phyloP scores from a whole-genome alignment of 2,888 invertebrate genomes.

The Drosophila cracens region DNA sequence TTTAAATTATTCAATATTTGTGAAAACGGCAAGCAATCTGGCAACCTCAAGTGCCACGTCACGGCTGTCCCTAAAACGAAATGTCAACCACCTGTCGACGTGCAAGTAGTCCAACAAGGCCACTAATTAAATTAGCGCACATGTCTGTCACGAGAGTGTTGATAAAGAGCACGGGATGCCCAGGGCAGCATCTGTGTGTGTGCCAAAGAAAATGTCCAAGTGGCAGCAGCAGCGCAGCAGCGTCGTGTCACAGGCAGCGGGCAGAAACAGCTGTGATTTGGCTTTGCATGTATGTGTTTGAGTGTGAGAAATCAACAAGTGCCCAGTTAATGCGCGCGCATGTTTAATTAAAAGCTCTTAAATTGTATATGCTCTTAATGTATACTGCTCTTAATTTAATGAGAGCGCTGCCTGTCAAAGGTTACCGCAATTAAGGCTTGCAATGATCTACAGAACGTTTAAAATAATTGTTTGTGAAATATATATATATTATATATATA shows the following conservation, averaged over 20 bases:
- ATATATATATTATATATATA: background rate
- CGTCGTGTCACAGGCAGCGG: constrained; percentile 37
- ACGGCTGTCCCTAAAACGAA: constrained; percentile 38
- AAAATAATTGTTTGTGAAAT: background rate
- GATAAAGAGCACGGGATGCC: constrained; percentile 22
- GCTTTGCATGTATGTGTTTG: constrained; percentile 10
- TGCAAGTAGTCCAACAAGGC: constrained; percentile 49
- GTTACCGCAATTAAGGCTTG: constrained; percentile 2
- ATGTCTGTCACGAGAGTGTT: constrained; percentile 55
- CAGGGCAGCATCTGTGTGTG: constrained; percentile 2
- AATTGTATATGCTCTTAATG: constrained; percentile 34
- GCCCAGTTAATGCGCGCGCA: constrained; percentile 70
- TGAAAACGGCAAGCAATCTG: constrained; percentile 5
- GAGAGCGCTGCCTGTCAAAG: constrained; percentile 4
- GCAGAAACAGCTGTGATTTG: constrained; percentile 62
- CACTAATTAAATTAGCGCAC: constrained; percentile 75
- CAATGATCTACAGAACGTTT: background rate
- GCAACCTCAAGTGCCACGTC: constrained; percentile 25
- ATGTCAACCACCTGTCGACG: constrained; percentile 77
- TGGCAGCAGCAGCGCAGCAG: constrained; percentile 18
- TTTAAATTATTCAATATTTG: background rate
- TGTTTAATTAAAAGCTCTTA: constrained; percentile 15
- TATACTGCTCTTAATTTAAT: constrained; percentile 28
- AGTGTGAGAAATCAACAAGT: constrained; percentile 71
- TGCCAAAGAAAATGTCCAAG: constrained; percentile 31